Conservation (phyloP, 1,140 invertebrate genomes). For the Belonocnema kinseyi region DNA sequence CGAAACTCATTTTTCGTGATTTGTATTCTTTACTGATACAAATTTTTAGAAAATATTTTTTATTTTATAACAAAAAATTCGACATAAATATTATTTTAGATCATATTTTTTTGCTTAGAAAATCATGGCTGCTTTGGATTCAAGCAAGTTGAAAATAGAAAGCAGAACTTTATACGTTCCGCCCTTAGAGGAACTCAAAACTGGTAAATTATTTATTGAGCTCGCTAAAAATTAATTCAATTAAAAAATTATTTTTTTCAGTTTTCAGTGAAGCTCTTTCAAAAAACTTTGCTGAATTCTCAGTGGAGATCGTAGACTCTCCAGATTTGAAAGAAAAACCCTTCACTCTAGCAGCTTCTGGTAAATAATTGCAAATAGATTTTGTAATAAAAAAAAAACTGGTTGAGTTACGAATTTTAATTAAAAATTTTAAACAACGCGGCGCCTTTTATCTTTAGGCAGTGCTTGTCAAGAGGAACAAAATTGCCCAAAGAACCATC, state of each 20-base stretch:
- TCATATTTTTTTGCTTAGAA: neutral
- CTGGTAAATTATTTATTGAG: constrained; percentile 70
- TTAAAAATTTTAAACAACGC: too few species aligned
- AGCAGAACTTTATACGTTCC: constrained; percentile 76
- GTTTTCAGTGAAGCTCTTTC: constrained; percentile 83
- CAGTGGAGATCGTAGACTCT: constrained; percentile 86
- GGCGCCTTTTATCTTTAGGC: too few species aligned
- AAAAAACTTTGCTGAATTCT: constrained; percentile 83
- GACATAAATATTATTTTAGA: neutral
- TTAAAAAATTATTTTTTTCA: constrained; percentile 68
- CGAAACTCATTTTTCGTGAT: too few species aligned
- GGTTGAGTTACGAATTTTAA: too few species aligned
- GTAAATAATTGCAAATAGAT: constrained; percentile 74
- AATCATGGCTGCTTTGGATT: constrained; percentile 51
- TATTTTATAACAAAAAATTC: neutral
- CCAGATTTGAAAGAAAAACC: constrained; percentile 88
- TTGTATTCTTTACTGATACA: too few species aligned
- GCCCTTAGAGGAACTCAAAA: constrained; percentile 76
- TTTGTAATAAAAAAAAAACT: neutral
- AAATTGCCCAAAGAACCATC: too few species aligned
- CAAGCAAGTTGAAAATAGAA: constrained; percentile 65
- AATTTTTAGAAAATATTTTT: neutral
- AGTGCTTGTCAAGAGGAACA: too few species aligned
- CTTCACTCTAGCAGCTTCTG: constrained; percentile 86
- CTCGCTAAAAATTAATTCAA: constrained; percentile 27